Percentiles rank a stretch among this genome's conserved stretches.
Evolutionary conservation across 64 coral and sea anemone genomes (phyloP).

Genomic region (Montipora capricornis): DNA sequence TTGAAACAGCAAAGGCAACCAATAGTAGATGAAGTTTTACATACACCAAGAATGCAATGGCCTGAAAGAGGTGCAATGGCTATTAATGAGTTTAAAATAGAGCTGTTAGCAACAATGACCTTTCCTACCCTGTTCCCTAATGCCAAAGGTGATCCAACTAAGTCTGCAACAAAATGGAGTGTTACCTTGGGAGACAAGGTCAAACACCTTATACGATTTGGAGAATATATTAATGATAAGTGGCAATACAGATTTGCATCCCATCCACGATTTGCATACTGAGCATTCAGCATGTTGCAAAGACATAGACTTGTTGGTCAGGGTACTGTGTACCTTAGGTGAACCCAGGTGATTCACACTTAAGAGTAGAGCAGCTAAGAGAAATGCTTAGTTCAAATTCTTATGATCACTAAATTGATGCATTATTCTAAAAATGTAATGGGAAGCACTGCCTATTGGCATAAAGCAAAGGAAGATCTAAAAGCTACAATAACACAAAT

Average conservation of each 20-base stretch:
- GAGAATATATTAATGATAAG: neutral
- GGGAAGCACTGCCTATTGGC: neutral
- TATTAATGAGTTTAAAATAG: slow-evolving; percentile 28
- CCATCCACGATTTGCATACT: neutral
- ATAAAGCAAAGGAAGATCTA: neutral
- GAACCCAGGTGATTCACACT: neutral
- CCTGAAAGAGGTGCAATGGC: neutral
- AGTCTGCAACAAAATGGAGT: neutral
- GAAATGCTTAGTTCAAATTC: neutral
- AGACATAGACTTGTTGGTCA: neutral
- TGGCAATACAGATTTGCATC: neutral
- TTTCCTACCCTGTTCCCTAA: slow-evolving; percentile 36
- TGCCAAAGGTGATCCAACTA: neutral
- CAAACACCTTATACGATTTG: neutral
- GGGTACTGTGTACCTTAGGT: neutral
- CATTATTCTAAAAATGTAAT: neutral
- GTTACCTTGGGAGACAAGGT: neutral
- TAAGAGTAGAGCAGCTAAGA: neutral
- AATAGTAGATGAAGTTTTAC: slow-evolving; percentile 8
- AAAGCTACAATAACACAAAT: neutral
- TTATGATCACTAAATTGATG: neutral
- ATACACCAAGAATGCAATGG: neutral
- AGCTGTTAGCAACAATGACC: slow-evolving; percentile 35
- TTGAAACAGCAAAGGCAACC: slow-evolving; percentile 10
- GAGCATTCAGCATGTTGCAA: neutral